A percentile compares a stretch with the other conserved stretches of the same genome.
These are phyloP conservation scores for Microcebus ravelobensis DNA, from an alignment of 2,113 vertebrate genomes.

Conservation along the genomic window DNA sequence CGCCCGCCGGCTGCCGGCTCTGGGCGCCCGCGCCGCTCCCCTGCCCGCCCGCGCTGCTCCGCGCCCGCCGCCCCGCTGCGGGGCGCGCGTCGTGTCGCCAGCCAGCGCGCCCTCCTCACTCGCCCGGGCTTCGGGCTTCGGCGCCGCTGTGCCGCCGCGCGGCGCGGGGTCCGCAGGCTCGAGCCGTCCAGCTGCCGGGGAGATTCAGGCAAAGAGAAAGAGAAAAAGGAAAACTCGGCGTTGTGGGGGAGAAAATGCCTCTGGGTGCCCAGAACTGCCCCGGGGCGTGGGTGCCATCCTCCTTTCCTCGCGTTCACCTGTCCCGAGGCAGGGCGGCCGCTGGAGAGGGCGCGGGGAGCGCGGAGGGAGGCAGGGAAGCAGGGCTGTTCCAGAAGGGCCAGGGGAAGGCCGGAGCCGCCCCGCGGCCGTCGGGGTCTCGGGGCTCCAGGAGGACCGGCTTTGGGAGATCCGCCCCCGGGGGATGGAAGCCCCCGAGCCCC, in stretches of 20 bases:
- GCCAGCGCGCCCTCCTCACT: conserved; percentile 16
- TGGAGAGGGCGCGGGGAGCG: background rate
- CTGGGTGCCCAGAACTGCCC: background rate
- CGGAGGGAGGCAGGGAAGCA: background rate
- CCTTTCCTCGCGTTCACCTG: background rate
- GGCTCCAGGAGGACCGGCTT: background rate
- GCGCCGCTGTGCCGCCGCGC: background rate
- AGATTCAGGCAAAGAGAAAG: background rate
- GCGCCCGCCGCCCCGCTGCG: background rate
- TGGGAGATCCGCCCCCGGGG: background rate
- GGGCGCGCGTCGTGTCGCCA: conserved; percentile 36
- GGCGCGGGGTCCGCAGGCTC: background rate
- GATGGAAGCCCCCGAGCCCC: background rate
- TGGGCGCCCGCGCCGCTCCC: background rate
- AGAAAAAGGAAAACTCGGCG: accelerated
- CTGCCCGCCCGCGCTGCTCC: background rate
- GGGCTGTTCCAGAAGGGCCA: no score
- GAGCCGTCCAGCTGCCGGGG: background rate
- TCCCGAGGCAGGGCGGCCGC: background rate
- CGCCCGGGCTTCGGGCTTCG: no score
- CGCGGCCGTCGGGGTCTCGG: background rate
- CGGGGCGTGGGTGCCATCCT: background rate
- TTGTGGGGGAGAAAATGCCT: background rate
- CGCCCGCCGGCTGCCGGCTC: background rate
- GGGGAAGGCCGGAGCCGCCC: background rate